Percentiles rank a stretch among this genome's conserved stretches.
These are phyloP conservation scores for Amphiduros pacificus DNA, from an alignment of 2,888 invertebrate genomes.

Conservation along the genomic window DNA sequence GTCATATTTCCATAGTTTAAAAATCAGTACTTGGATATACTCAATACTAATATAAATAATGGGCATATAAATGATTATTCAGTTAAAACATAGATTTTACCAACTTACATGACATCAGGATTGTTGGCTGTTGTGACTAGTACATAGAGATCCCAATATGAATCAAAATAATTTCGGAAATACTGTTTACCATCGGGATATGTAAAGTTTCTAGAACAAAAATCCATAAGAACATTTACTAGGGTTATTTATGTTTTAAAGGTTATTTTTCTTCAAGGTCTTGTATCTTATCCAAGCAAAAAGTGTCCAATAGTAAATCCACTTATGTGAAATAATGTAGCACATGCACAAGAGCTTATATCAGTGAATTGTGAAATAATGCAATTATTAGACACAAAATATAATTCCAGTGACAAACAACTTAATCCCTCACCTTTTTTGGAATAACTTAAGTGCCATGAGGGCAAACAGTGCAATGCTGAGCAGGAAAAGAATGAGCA, in stretches of 20 bases:
- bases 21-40: too few relatives aligned
- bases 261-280: not conserved
- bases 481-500: conserved; percentile 59
- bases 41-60: too few relatives aligned
- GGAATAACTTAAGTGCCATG: conserved; percentile 60
- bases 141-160: conserved; percentile 61
- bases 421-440: conserved; percentile 47
- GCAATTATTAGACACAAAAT: too few relatives aligned
- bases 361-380: too few relatives aligned
- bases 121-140: conserved; percentile 63
- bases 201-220: conserved; percentile 27
- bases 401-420: not conserved
- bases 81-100: not conserved
- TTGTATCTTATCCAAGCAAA: too few relatives aligned
- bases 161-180: conserved; percentile 59
- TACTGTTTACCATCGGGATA: conserved; percentile 58
- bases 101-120: conserved; percentile 61
- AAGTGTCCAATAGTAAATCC: too few relatives aligned
- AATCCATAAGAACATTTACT: not conserved
- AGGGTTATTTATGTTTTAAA: not conserved
- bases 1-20: too few relatives aligned
- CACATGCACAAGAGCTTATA: too few relatives aligned
- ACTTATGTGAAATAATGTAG: too few relatives aligned
- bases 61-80: too few relatives aligned
- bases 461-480: conserved; percentile 60